phyloP scores from a whole-genome alignment of 2,797 vertebrate genomes.

The Pteronotus mesoamericanus region DNA sequence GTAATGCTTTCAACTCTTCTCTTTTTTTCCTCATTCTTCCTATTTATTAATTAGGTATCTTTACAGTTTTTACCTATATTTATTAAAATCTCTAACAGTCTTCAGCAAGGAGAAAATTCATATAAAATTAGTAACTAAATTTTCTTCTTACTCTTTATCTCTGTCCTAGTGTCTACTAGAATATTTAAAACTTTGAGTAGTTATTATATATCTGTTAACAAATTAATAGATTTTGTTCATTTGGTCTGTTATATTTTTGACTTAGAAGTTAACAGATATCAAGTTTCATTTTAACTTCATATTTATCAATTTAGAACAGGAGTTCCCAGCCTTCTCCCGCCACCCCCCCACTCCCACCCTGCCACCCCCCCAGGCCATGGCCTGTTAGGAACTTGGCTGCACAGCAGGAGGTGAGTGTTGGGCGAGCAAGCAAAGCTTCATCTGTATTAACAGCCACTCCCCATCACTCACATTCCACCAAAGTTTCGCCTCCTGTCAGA shows the following conservation, averaged over 20 bases:
- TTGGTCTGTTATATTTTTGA: slow-evolving; percentile 12
- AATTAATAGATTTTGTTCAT: background rate
- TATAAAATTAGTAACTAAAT: slow-evolving; percentile 9
- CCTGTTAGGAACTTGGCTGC: background rate
- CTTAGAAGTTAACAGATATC: background rate
- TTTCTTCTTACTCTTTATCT: slow-evolving; percentile 18
- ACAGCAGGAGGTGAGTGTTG: background rate
- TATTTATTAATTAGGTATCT: slow-evolving; percentile 8
- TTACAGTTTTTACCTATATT: background rate
- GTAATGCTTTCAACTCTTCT: background rate
- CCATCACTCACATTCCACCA: background rate
- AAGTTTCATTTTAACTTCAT: slow-evolving; percentile 2
- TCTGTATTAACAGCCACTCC: background rate
- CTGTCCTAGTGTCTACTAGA: background rate
- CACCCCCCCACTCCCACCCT: too few relatives aligned
- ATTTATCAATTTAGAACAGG: background rate
- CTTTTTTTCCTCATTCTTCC: background rate
- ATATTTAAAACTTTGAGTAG: slow-evolving; percentile 6
- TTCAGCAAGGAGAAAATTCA: background rate
- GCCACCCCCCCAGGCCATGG: background rate
- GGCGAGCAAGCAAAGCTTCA: background rate
- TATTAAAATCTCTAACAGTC: background rate
- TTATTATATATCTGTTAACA: background rate
- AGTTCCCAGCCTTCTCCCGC: too few relatives aligned
- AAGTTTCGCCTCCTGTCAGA: background rate